These are phyloP conservation scores for Sebastolobus alascanus DNA, from an alignment of 2,797 vertebrate genomes.

Conservation along the genomic window DNA sequence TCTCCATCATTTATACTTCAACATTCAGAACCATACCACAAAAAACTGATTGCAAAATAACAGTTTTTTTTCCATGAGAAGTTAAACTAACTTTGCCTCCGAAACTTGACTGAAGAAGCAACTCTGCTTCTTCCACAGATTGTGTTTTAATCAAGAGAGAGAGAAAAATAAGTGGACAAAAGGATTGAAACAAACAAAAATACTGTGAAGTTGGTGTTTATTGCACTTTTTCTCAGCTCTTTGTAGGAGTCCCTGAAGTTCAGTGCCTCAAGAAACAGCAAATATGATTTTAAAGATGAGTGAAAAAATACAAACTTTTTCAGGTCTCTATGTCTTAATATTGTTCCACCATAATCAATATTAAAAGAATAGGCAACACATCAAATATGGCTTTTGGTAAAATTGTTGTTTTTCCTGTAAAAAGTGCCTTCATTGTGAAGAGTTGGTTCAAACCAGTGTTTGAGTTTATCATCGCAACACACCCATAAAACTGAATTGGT, in stretches of 20 bases:
- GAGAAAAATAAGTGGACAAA: background rate
- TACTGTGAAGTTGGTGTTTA: slow-evolving; percentile 17
- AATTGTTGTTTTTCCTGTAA: slow-evolving; percentile 5
- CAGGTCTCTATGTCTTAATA: background rate
- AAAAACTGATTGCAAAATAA: background rate
- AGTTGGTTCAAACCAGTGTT: slow-evolving; percentile 3
- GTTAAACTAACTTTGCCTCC: background rate
- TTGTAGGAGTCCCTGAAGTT: background rate
- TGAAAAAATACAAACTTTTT: background rate
- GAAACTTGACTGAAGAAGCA: background rate
- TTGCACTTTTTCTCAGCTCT: slow-evolving; percentile 2
- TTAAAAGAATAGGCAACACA: background rate
- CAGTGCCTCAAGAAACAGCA: slow-evolving; percentile 6
- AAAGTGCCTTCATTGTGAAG: background rate
- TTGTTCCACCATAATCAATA: background rate
- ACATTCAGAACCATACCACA: background rate
- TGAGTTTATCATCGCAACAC: slow-evolving; percentile 24
- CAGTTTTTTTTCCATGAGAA: background rate
- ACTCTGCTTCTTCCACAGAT: background rate
- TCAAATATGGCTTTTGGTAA: background rate
- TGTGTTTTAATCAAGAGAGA: slow-evolving; percentile 16
- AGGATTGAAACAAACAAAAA: slow-evolving; percentile 7
- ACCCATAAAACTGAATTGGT: slow-evolving; percentile 14
- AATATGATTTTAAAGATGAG: slow-evolving; percentile 8
- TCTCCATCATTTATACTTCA: slow-evolving; percentile 26